Evolutionary conservation across 2,888 invertebrate genomes (phyloP), one percentile per base, ranked within the genome.

Genomic region (Thymelicus sylvestris): DNA sequence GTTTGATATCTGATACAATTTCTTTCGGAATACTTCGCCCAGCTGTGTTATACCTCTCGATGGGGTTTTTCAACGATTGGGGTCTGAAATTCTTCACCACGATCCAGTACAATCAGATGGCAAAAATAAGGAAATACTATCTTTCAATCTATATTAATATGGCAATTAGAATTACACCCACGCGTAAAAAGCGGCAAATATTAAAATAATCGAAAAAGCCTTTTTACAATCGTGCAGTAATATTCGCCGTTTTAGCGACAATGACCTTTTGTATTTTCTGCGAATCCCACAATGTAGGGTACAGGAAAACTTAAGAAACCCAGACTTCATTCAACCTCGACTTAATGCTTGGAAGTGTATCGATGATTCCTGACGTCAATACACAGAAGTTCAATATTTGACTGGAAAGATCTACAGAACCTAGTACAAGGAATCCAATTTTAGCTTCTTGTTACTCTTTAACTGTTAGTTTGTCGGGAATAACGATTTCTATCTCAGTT

Each of bases 331-430:
- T 13, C 24, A 47, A 38, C 55, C 41, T 47, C n/a, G 44, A 41
- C 44, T 15, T 47, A 55, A 38, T 63, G 38, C 47, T 68, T 55
- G 47, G 47, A 63, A 60, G 31, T 24, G 38, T 12, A 48, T 59
- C 47, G 52, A n/a, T n/a, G 59, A 13, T 59, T 19, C 31, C 24
- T 68, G 67, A 68, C 62, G 67, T 68, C 62, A 68, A 8, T 67
- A 50, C 50, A 13, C 15, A 39, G 61, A 44, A 61, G 61, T 52
- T 67, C 7, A 8, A 44, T 68, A 44, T 55, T 59, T 68, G 62
- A 68, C 24, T 67, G 52, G 67, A 44, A 55, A 47, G 12, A 52
- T 62, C 44, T 31, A n/a, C n/a, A 44, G 67, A 57, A 57, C n/a
- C 52, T 52, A 62, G 52, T 68, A 62, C 62, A 55, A 24, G 52